phyloP scores from a whole-genome alignment of 2,113 vertebrate species.

The Ancistrus triradiatus region DNA sequence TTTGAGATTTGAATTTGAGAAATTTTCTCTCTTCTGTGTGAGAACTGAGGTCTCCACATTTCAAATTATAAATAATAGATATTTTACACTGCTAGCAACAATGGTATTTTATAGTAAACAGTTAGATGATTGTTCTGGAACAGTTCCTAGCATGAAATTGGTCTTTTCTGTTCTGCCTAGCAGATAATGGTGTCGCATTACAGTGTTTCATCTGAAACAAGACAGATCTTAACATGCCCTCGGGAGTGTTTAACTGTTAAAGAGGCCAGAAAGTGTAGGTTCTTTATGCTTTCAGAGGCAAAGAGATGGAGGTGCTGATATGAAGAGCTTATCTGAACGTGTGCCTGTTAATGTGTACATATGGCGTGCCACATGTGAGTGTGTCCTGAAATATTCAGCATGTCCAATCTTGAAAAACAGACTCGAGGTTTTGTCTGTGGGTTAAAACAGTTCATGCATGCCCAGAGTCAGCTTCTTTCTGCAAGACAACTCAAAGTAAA shows the following conservation, averaged over 20 bases:
- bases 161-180: background rate
- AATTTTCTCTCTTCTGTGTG: too few species aligned
- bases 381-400: conserved; percentile 36
- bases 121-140: background rate
- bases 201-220: background rate
- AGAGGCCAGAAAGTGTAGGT: conserved; percentile 22
- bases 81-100: background rate
- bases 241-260: background rate
- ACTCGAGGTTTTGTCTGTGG: conserved; percentile 38
- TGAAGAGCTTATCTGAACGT: conserved; percentile 21
- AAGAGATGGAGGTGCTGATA: conserved; percentile 5
- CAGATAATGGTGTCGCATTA: background rate
- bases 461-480: background rate
- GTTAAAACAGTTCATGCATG: conserved; percentile 55
- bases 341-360: background rate
- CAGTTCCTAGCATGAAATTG: background rate
- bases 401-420: conserved; percentile 55
- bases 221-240: conserved; percentile 31
- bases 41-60: background rate
- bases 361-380: conserved; percentile 31
- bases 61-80: background rate
- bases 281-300: conserved; percentile 13
- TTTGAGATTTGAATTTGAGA: too few species aligned
- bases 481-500: background rate
- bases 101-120: background rate